Percentiles rank a stretch among this genome's conserved stretches.
phyloP scores from a whole-genome alignment of 2,797 vertebrate species.

The Scolopax rusticola region DNA sequence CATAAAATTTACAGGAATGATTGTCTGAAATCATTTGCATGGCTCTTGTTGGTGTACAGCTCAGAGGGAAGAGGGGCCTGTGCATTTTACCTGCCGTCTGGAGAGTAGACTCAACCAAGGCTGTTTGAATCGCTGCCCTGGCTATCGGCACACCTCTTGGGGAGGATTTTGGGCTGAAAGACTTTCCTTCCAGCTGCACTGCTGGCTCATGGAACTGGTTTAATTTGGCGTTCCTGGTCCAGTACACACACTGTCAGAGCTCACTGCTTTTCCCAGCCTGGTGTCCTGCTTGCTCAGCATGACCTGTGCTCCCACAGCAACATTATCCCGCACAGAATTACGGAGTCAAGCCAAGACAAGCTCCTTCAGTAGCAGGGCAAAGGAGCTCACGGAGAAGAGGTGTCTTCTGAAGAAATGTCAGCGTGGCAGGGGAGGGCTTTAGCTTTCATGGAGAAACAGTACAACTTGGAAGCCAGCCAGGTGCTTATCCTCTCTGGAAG shows the following conservation, averaged over 20 bases:
- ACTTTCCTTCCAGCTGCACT: background rate
- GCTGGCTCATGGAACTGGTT: background rate
- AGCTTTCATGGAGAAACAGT: background rate
- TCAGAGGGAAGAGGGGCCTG: background rate
- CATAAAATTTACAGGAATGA: background rate
- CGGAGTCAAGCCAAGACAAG: conserved; percentile 13
- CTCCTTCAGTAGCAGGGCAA: rapidly evolving
- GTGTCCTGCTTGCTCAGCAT: conserved; percentile 39
- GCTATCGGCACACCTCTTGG: background rate
- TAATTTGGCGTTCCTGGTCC: background rate
- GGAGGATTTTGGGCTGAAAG: background rate
- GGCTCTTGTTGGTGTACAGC: background rate
- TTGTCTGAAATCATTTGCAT: background rate
- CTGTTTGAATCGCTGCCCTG: background rate
- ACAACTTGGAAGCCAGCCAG: background rate
- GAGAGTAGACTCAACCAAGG: background rate
- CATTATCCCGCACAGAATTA: background rate
- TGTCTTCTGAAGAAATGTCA: background rate
- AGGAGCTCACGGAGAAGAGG: background rate
- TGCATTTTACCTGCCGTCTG: background rate
- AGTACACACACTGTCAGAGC: background rate
- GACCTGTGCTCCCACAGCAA: background rate
- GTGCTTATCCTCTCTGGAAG: background rate
- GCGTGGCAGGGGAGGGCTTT: background rate
- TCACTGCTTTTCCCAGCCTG: background rate